Evolutionary conservation across 2,113 vertebrate genomes (phyloP).

Genomic region (Sakesphorus luctuosus): DNA sequence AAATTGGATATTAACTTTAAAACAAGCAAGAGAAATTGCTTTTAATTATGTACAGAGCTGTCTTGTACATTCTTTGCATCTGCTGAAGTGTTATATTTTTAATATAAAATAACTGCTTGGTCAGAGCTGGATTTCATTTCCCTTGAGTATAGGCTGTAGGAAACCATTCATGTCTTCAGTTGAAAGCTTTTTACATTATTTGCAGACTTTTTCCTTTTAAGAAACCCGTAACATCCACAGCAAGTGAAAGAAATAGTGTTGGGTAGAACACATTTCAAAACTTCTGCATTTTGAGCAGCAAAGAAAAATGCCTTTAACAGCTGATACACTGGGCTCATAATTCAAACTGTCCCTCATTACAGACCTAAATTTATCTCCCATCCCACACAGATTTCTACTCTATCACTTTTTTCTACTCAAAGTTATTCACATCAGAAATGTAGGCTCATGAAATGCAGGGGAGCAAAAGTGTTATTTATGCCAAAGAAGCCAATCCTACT

Average conservation of each 20-base stretch:
- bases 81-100: neutral
- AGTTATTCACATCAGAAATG: slow-evolving; percentile 56
- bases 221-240: neutral
- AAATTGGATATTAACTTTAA: neutral
- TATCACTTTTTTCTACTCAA: slow-evolving; percentile 28
- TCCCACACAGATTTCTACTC: slow-evolving; percentile 40
- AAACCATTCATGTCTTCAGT: neutral
- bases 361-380: slow-evolving; percentile 63
- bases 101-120: neutral
- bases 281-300: slow-evolving; percentile 27
- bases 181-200: neutral
- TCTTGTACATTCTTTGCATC: neutral
- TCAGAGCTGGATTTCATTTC: slow-evolving; percentile 1
- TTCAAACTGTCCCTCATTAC: slow-evolving; percentile 50
- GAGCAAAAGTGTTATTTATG: slow-evolving; percentile 51
- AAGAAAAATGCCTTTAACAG: slow-evolving; percentile 8
- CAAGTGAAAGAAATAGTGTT: neutral
- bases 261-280: slow-evolving; percentile 19
- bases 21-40: neutral
- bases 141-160: neutral
- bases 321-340: slow-evolving; percentile 17
- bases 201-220: neutral
- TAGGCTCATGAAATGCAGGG: slow-evolving; percentile 24
- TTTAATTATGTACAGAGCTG: neutral
- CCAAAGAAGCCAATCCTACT: slow-evolving; percentile 13